Evolutionary conservation across 1,140 invertebrate genomes (phyloP), one percentile per base, ranked within the genome.

Genomic region (Penaeus indicus): DNA sequence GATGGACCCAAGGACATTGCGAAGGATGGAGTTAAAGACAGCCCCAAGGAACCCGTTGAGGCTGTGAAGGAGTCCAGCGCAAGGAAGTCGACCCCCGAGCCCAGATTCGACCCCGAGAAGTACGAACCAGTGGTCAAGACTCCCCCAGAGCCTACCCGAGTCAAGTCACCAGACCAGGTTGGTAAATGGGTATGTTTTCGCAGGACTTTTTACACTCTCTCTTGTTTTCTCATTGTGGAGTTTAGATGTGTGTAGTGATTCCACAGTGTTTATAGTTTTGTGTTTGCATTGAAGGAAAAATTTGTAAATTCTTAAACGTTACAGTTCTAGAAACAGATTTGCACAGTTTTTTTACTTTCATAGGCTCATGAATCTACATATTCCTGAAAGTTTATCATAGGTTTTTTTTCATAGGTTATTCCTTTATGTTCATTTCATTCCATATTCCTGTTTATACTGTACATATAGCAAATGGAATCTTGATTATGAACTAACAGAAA

Each of bases 101-200:
- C 90, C 10, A 62, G 89, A 32, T 90, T 89, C 69, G 90, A 91
- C 83, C 89, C 91, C 25, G 90, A 89, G 82, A 89, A 90, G 79
- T 90, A 95, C 91, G 95, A 96, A 89, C 95, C 95, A 32, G 95
- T 97, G 82, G 96, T 97, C 72, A 97, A 97, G 93, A 97, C 96
- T 27, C 97, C 97, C 8, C 96, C 97, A 32, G 97, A 98, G 91
- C 97, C 97, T 62, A 98, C 97, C 27, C 94, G 97, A 90, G 97
- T 98, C 84, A 98, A 98, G 93, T 97, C 97, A 3, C 97, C 97
- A 11, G 97, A 98, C 93, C 97, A 97, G 92, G 91, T 92, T 89
- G 78, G 82, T 90, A 67, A 80, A 89, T 82, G 83, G 85, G 80
- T 90, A 86, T 90, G 80, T 86, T 86, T 90, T 88, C 84, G 81